phyloP scores from a whole-genome alignment of 92 coral and sea anemone genomes.

The Epizoanthus fatuus region DNA sequence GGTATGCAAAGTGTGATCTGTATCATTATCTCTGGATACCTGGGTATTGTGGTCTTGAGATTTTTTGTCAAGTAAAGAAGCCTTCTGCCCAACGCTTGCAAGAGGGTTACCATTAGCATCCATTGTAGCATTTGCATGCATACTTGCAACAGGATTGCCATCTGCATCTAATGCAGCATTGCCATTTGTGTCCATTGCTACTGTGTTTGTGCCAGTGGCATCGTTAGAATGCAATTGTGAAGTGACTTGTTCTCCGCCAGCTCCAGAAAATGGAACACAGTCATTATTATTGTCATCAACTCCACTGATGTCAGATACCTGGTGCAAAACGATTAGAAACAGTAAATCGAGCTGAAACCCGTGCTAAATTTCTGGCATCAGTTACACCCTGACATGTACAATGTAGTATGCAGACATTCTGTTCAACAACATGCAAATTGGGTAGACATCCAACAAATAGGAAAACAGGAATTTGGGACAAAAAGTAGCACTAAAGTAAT shows the following conservation, averaged over 20 bases:
- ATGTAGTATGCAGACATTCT: too few species aligned
- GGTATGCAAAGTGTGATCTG: not conserved
- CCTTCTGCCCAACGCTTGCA: not conserved
- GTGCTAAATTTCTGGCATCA: too few species aligned
- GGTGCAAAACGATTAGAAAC: too few species aligned
- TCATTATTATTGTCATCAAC: not conserved
- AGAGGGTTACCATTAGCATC: not conserved
- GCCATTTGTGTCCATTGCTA: not conserved
- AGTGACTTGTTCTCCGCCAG: not conserved
- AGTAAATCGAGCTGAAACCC: too few species aligned
- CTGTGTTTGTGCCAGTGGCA: not conserved
- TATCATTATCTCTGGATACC: not conserved
- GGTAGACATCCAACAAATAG: too few species aligned
- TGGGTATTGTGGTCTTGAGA: not conserved
- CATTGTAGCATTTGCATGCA: not conserved
- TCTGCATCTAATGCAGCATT: not conserved
- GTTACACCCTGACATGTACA: too few species aligned
- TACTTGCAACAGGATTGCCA: not conserved
- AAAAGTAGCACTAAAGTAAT: too few species aligned
- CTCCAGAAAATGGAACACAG: not conserved
- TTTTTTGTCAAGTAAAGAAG: not conserved
- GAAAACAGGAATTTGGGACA: too few species aligned
- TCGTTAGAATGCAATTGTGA: not conserved
- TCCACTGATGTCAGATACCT: constrained; percentile 1
- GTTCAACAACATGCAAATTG: too few species aligned